Evolutionary conservation across 1,140 invertebrate genomes (phyloP).

Genomic region (Trachymyrmex septentrionalis): DNA sequence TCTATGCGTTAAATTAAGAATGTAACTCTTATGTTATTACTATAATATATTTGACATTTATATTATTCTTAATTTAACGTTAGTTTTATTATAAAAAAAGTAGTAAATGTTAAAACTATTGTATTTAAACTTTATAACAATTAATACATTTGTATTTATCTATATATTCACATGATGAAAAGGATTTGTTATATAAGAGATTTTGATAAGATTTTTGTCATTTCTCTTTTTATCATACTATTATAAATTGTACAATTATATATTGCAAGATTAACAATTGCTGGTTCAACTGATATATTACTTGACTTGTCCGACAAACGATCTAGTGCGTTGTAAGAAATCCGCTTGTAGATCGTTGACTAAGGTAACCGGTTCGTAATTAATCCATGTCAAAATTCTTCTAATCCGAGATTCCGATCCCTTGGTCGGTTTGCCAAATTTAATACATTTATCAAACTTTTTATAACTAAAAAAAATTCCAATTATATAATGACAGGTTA

Average conservation of each 20-base stretch:
- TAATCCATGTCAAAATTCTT: conserved; percentile 70
- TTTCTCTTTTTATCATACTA: background rate
- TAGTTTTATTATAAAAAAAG: conserved; percentile 5
- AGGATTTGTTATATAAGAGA: background rate
- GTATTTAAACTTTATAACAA: background rate
- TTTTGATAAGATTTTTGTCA: background rate
- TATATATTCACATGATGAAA: background rate
- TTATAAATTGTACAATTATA: background rate
- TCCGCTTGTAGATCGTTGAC: conserved; percentile 69
- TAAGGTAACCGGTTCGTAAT: conserved; percentile 57
- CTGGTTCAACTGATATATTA: conserved; percentile 17
- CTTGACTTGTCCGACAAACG: conserved; percentile 68
- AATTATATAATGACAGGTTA: conserved; percentile 15
- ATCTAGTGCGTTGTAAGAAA: conserved; percentile 64
- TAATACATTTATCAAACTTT: conserved; percentile 55
- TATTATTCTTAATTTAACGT: too few species aligned
- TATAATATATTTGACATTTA: too few species aligned
- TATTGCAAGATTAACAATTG: background rate
- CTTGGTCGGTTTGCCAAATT: conserved; percentile 68
- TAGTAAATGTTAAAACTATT: background rate
- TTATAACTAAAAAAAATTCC: conserved; percentile 68
- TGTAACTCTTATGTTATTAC: too few species aligned
- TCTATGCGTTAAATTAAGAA: background rate
- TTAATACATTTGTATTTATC: conserved; percentile 4
- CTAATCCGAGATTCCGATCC: conserved; percentile 51